Conservation (phyloP, 1,140 invertebrate species). For the Dysdera silvatica region DNA sequence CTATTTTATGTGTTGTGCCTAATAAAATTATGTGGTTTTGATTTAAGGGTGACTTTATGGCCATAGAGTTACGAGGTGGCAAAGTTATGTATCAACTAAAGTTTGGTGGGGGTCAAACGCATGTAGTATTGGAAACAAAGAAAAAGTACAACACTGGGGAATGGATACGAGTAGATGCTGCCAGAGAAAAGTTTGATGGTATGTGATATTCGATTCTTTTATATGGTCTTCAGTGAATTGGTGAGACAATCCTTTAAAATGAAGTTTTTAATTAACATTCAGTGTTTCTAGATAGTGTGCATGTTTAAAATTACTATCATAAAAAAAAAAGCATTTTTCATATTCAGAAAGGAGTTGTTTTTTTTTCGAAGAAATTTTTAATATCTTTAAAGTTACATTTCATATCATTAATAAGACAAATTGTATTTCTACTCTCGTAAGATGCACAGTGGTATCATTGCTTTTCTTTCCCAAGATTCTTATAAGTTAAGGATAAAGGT, state of each 20-base stretch:
- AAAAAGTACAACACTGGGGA: conserved; percentile 72
- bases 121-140: conserved; percentile 51
- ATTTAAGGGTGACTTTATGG: conserved; percentile 64
- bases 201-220: too few species aligned
- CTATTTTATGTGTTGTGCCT: too few species aligned
- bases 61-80: conserved; percentile 66
- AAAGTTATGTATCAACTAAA: conserved; percentile 57
- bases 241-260: too few species aligned
- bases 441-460: too few species aligned
- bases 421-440: too few species aligned
- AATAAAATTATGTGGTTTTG: neutral
- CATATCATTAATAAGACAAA: too few species aligned
- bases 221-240: conserved; percentile 59
- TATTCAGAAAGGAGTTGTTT: too few species aligned
- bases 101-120: conserved; percentile 48
- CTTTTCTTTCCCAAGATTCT: too few species aligned
- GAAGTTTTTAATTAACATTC: too few species aligned
- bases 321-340: neutral
- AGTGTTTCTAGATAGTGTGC: neutral
- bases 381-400: too few species aligned
- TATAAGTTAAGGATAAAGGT: too few species aligned
- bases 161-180: conserved; percentile 65
- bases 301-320: neutral
- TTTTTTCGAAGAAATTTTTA: too few species aligned
- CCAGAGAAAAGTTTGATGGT: conserved; percentile 38